A percentile compares a stretch with the other conserved stretches of the same genome.
phyloP scores from a whole-genome alignment of 2,113 vertebrate genomes.

The Herpailurus yagouaroundi region DNA sequence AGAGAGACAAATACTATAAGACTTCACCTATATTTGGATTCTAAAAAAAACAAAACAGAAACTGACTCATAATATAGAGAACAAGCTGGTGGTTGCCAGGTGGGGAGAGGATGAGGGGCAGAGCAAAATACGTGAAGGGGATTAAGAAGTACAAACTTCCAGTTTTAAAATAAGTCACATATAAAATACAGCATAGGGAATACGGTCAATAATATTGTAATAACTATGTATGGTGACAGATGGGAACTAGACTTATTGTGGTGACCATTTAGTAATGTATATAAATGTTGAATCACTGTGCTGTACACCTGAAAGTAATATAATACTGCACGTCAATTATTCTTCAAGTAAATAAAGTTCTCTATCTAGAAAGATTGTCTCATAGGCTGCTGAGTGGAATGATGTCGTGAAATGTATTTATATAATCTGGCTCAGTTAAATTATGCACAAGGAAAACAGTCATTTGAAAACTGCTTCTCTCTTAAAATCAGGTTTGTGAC shows the following conservation, averaged over 20 bases:
- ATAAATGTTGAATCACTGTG: not conserved
- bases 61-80: not conserved
- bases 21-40: not conserved
- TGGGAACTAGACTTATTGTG: not conserved
- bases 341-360: not conserved
- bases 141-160: not conserved
- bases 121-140: not conserved
- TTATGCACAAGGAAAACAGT: not conserved
- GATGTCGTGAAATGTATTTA: not conserved
- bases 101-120: not conserved
- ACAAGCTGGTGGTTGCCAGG: not conserved
- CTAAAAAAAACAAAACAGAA: not conserved
- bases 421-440: not conserved
- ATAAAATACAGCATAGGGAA: not conserved
- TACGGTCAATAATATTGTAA: not conserved
- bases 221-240: not conserved
- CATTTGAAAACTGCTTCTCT: not conserved
- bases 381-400: not conserved
- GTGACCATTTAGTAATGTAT: not conserved
- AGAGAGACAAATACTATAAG: not conserved
- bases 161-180: not conserved
- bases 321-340: too few species aligned
- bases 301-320: not conserved
- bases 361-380: not conserved
- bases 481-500: slow-evolving; percentile 6